Base-by-base conservation (phyloP, 2,113 vertebrate species). In the Heterotilapia buettikoferi region DNA sequence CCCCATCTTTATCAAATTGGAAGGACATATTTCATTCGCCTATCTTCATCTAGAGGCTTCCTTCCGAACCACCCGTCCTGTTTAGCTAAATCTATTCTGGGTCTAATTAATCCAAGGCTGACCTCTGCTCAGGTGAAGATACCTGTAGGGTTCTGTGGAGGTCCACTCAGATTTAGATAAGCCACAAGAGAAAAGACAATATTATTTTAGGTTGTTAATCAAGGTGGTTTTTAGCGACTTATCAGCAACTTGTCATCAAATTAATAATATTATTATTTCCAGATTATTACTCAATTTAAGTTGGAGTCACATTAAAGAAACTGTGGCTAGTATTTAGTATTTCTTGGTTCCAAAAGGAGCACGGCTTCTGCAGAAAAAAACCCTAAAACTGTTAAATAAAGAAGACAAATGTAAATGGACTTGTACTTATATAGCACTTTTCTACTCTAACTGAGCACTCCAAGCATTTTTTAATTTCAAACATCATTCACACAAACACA, bases 41-140 rank as follows among this genome's bases (percentile, higher is more conserved):
- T 90, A 47, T 90, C 85, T 90, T 87, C 63, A 86, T 92, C 88
- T 73, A 33, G 52, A 87, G 71, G 54, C 57, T 73, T 73, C 56
- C 83, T 40, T 33, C 79, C 81, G 5, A 88, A n/a, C 59, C 78
- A 33, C 52, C 47, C 31, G 4, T 40, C 33, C 83, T 3, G 45
- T 54, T 85, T 43, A 7, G 50, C 54, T 38, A 50, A 81, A 92
- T 87, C 82, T 57, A 21, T 31, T 80, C 53, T 8, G 6, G 36
- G 8, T 24, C 7, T 90, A 84, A 92, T 88, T 86, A 88, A 85
- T 89, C 80, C 88, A 84, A 91, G 85, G 78, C 56, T 86, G 84
- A 84, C 81, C 16, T 82, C 29, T 47, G 59, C 68, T 87, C 76
- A 71, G 71, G 73, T 71, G 84, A 73, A 63, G 14, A 21, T n/a